Conservation (phyloP, 2,797 vertebrate genomes). For the Tenualosa ilisha region DNA sequence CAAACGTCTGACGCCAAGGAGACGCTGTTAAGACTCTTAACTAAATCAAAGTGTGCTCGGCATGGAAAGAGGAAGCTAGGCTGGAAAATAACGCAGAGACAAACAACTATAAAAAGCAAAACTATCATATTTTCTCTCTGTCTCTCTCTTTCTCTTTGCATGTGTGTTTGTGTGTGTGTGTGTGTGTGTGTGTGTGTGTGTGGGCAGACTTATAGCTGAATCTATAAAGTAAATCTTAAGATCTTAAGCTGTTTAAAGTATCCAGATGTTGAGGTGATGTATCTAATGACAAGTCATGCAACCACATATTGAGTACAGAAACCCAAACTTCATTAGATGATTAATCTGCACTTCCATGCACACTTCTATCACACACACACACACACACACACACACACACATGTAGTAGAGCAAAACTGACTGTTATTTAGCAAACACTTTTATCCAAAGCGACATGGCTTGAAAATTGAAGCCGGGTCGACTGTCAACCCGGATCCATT, state of each 20-base stretch:
- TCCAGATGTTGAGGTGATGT: neutral
- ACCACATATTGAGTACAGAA: constrained; percentile 7
- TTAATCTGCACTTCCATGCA: constrained; percentile 13
- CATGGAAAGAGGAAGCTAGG: too few species aligned
- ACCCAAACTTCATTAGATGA: constrained; percentile 16
- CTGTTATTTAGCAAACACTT: too few species aligned
- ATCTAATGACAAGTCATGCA: neutral
- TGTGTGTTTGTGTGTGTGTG: neutral
- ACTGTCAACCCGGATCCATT: too few species aligned
- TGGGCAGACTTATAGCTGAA: too few species aligned
- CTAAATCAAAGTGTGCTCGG: neutral
- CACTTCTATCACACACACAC: constrained; percentile 27
- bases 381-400: constrained; percentile 14
- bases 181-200: neutral
- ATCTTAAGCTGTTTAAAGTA: neutral
- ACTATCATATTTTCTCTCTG: too few species aligned
- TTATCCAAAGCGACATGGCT: too few species aligned
- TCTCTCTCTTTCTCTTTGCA: too few species aligned
- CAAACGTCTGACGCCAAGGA: neutral
- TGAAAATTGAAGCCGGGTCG: too few species aligned
- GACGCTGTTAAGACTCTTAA: neutral
- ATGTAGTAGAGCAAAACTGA: neutral
- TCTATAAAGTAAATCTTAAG: too few species aligned
- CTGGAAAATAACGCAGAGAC: too few species aligned
- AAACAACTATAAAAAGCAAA: too few species aligned